phyloP scores from a whole-genome alignment of 2,888 invertebrate species.

The Spialia ferax region DNA sequence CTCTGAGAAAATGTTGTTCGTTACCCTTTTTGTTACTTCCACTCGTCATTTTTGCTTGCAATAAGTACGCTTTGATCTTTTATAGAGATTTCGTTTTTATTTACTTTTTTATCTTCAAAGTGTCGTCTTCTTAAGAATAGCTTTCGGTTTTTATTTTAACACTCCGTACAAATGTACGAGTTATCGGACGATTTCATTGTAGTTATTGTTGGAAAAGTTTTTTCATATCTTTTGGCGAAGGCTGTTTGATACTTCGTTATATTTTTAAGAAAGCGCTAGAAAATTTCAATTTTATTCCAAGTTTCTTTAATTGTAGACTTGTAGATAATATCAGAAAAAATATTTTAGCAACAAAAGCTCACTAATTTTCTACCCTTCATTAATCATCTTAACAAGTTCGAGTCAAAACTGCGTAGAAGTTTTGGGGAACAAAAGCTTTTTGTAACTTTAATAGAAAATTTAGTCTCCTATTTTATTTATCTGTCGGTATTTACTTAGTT shows the following conservation, averaged over 20 bases:
- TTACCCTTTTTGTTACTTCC: slow-evolving; percentile 15
- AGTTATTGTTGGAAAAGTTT: neutral
- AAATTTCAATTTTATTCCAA: no score
- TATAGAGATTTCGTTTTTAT: neutral
- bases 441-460: slow-evolving; percentile 22
- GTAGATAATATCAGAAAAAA: neutral
- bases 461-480: slow-evolving; percentile 11
- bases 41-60: slow-evolving; percentile 21
- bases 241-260: no score
- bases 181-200: neutral
- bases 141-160: neutral
- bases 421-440: slow-evolving; percentile 10
- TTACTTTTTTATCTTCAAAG: neutral
- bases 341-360: neutral
- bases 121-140: neutral
- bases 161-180: neutral
- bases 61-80: neutral
- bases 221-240: no score
- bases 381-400: slow-evolving; percentile 1
- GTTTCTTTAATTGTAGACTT: no score
- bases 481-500: slow-evolving; percentile 8
- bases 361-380: neutral
- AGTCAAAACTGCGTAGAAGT: neutral
- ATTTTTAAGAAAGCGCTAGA: no score
- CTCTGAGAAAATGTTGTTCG: slow-evolving; percentile 27